Conservation (phyloP, 2,113 vertebrate genomes). For the Potamarius usumacintae region DNA sequence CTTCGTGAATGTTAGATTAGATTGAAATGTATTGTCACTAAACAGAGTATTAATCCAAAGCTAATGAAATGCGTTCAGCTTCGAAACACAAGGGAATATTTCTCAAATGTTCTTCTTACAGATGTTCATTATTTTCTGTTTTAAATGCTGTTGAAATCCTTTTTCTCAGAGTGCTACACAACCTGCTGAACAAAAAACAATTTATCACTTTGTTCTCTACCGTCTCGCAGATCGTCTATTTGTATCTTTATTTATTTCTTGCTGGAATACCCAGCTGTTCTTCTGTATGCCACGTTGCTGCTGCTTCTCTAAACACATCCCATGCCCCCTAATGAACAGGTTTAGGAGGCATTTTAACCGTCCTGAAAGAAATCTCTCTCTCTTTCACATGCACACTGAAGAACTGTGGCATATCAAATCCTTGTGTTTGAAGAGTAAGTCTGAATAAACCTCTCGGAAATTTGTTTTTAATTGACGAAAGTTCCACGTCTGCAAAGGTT, state of each 20-base stretch:
- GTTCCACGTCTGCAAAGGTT: too few species aligned
- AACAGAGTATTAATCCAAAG: not conserved
- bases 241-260: not conserved
- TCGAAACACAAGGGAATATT: not conserved
- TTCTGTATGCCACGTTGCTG: not conserved
- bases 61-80: not conserved
- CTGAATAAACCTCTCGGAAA: not conserved
- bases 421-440: constrained; percentile 7
- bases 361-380: not conserved
- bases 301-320: not conserved
- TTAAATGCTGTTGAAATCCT: not conserved
- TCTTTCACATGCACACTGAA: not conserved
- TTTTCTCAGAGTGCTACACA: not conserved
- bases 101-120: not conserved
- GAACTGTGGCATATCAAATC: not conserved
- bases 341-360: not conserved
- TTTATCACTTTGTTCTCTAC: not conserved
- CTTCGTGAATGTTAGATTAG: not conserved
- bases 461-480: not conserved
- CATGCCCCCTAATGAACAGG: not conserved
- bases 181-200: not conserved
- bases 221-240: not conserved
- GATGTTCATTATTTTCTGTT: not conserved
- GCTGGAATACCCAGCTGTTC: not conserved
- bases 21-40: not conserved